phyloP scores from a whole-genome alignment of 2,113 vertebrate species.

The Poicephalus meyeri region DNA sequence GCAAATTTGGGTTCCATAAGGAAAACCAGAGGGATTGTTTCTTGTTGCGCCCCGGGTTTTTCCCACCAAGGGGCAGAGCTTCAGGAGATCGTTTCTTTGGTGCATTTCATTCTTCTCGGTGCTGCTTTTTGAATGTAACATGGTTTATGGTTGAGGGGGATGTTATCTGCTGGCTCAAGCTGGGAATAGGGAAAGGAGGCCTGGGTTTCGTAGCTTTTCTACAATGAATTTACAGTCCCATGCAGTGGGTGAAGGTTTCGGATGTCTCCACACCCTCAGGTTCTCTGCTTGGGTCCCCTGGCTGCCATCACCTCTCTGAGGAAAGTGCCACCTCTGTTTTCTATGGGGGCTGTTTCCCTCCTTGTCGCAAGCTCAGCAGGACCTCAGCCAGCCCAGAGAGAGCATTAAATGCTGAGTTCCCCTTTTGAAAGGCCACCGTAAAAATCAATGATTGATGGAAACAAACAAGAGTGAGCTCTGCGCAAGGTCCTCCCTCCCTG shows the following conservation, averaged over 20 bases:
- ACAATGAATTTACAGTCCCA: neutral
- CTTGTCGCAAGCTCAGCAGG: neutral
- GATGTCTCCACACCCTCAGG: neutral
- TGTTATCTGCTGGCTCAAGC: neutral
- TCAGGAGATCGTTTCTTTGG: neutral
- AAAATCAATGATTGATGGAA: neutral
- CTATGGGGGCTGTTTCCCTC: neutral
- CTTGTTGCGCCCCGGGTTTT: neutral
- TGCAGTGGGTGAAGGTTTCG: neutral
- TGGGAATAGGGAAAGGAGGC: neutral
- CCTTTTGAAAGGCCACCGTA: accelerated
- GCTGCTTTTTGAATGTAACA: neutral
- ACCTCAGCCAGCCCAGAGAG: neutral
- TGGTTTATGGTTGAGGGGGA: neutral
- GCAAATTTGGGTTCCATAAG: neutral
- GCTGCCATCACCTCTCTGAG: neutral
- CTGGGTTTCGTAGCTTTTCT: neutral
- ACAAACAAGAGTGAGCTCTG: neutral
- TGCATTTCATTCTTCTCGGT: neutral
- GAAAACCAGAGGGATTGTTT: neutral
- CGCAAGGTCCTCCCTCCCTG: neutral
- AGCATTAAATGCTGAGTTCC: neutral
- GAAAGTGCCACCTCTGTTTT: neutral
- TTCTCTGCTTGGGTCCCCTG: neutral
- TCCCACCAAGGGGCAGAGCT: neutral